These are phyloP conservation scores for Coelinius sp. DNA, from an alignment of 2,888 invertebrate genomes.

Conservation along the genomic window DNA sequence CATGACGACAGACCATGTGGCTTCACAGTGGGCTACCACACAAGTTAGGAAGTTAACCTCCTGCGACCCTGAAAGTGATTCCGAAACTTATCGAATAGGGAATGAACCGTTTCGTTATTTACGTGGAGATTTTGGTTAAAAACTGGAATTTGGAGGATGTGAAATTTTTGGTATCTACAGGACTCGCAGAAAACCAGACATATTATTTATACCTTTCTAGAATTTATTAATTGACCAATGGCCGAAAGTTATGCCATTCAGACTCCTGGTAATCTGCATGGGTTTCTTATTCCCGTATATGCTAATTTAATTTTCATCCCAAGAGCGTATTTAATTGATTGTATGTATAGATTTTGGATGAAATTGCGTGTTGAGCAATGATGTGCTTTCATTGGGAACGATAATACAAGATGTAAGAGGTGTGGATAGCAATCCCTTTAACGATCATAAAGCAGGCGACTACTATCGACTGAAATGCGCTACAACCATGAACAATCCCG, in stretches of 20 bases:
- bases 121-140: neutral
- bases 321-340: constrained; percentile 4
- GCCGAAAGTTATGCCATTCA: constrained; percentile 11
- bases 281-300: constrained; percentile 8
- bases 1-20: constrained; percentile 13
- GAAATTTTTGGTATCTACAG: neutral
- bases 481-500: constrained; percentile 53
- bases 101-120: constrained; percentile 29
- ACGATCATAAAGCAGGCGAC: constrained; percentile 33
- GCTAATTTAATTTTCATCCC: constrained; percentile 7
- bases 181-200: neutral
- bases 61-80: constrained; percentile 26
- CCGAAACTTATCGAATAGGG: neutral
- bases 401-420: neutral
- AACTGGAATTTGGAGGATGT: neutral
- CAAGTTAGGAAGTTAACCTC: constrained; percentile 25
- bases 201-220: neutral
- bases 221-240: neutral
- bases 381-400: neutral
- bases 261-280: neutral
- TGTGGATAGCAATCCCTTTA: neutral
- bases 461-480: constrained; percentile 34
- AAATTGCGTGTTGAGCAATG: neutral
- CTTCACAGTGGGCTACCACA: constrained; percentile 2
- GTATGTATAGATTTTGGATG: neutral